Percentiles rank a stretch among this genome's conserved stretches.
Conservation (phyloP, 2,797 vertebrate species). For the Gallinago stenura region DNA sequence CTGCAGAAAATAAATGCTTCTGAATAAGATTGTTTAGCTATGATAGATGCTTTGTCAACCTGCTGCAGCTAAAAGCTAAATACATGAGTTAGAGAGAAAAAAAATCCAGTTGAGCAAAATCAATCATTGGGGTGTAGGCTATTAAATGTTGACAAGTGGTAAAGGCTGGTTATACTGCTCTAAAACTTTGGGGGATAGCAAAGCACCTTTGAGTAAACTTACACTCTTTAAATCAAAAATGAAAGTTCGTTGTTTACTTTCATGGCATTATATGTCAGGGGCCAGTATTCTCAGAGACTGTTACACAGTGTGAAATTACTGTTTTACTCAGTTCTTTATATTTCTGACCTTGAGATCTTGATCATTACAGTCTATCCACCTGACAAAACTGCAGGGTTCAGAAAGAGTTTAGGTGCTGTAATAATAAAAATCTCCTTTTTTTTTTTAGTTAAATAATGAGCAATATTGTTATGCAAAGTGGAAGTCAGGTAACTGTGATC, state of each 20-base stretch:
- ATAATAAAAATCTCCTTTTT: neutral
- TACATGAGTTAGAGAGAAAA: slow-evolving; percentile 39
- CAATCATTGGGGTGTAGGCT: slow-evolving; percentile 53
- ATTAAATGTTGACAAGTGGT: slow-evolving; percentile 63
- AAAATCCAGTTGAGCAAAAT: slow-evolving; percentile 33
- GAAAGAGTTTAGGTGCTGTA: neutral
- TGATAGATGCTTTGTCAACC: slow-evolving; percentile 65
- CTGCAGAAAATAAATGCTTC: slow-evolving; percentile 48
- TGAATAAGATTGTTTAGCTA: slow-evolving; percentile 58
- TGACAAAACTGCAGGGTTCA: neutral
- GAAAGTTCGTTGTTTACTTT: slow-evolving; percentile 24
- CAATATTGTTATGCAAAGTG: neutral
- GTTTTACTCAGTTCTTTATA: slow-evolving; percentile 6
- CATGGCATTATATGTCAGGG: slow-evolving; percentile 19
- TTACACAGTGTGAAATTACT: slow-evolving; percentile 38
- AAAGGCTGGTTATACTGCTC: slow-evolving; percentile 45
- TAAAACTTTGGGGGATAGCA: slow-evolving; percentile 57
- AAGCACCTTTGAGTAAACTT: slow-evolving; percentile 62
- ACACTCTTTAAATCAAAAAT: slow-evolving; percentile 41
- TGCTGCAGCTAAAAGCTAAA: slow-evolving; percentile 57
- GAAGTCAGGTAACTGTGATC: neutral
- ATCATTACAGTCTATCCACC: neutral
- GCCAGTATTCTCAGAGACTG: slow-evolving; percentile 26
- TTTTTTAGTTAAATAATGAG: neutral
- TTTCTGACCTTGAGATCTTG: slow-evolving; percentile 56